Percentiles rank a stretch among this genome's conserved stretches.
phyloP scores from a whole-genome alignment of 35 echinoderm and acorn worm genomes.

The Holothuria glaberrima region DNA sequence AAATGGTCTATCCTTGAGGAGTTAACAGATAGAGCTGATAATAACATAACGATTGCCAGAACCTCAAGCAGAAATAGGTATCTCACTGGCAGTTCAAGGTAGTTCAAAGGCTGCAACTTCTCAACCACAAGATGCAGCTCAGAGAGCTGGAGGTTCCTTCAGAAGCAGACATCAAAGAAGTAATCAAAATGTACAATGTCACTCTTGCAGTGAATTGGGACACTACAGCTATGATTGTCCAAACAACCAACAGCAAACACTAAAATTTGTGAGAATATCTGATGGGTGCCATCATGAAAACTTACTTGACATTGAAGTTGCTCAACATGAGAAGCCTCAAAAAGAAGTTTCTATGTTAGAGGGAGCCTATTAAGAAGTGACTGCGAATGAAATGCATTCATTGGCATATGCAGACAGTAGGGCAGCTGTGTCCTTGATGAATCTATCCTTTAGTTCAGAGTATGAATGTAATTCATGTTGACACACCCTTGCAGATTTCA shows the following conservation, averaged over 20 bases:
- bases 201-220: conserved; percentile 6
- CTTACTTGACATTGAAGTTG: background rate
- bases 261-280: background rate
- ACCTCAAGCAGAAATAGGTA: conserved; percentile 5
- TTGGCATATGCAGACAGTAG: conserved; percentile 18
- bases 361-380: background rate
- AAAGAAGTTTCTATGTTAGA: background rate
- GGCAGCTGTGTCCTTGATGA: background rate
- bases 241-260: conserved; percentile 34
- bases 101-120: background rate
- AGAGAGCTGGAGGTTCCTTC: background rate
- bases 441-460: background rate
- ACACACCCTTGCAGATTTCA: no score
- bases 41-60: conserved; percentile 31
- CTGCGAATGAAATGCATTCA: background rate
- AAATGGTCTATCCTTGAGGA: conserved; percentile 10
- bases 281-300: background rate
- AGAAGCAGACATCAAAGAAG: background rate
- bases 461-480: background rate
- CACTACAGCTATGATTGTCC: conserved; percentile 30
- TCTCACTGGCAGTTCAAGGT: background rate
- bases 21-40: conserved; percentile 3
- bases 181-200: background rate
- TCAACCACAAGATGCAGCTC: background rate
- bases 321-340: background rate